Percentiles rank a stretch among this genome's conserved stretches.
These are phyloP conservation scores for Nannoperca australis DNA, from an alignment of 2,797 vertebrate species.

Conservation along the genomic window DNA sequence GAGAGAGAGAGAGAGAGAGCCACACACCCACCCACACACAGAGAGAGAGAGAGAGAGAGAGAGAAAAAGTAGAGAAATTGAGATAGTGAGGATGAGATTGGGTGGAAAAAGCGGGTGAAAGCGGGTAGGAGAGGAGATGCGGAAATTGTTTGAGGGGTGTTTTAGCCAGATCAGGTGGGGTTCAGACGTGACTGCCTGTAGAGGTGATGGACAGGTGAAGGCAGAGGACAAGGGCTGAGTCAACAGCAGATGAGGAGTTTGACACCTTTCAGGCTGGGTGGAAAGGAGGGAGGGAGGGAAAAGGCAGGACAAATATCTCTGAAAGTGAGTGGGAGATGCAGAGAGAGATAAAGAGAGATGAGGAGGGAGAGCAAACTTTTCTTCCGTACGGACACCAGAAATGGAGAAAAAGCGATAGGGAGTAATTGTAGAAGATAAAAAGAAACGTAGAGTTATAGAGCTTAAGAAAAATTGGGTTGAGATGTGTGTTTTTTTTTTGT, in stretches of 20 bases:
- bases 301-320: not conserved
- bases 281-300: not conserved
- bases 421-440: conserved; percentile 36
- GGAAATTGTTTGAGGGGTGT: not conserved
- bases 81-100: conserved; percentile 56
- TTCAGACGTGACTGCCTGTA: conserved; percentile 15
- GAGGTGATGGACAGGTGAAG: conserved; percentile 42
- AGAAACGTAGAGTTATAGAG: conserved; percentile 30
- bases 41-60: conserved; percentile 30
- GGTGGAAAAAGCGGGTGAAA: conserved; percentile 44
- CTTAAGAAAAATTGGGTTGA: conserved; percentile 35
- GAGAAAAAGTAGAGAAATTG: conserved; percentile 46
- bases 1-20: too few species aligned
- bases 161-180: conserved; percentile 29
- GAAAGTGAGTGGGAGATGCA: conserved; percentile 21
- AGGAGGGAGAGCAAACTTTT: conserved; percentile 17
- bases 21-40: too few species aligned
- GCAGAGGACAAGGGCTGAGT: conserved; percentile 35
- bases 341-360: conserved; percentile 30
- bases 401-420: conserved; percentile 31
- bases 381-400: conserved; percentile 16
- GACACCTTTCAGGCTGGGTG: conserved; percentile 26
- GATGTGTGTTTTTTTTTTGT: conserved; percentile 10
- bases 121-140: not conserved
- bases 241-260: conserved; percentile 27